phyloP scores from a whole-genome alignment of 2,113 vertebrate species.

The Pantherophis guttatus region DNA sequence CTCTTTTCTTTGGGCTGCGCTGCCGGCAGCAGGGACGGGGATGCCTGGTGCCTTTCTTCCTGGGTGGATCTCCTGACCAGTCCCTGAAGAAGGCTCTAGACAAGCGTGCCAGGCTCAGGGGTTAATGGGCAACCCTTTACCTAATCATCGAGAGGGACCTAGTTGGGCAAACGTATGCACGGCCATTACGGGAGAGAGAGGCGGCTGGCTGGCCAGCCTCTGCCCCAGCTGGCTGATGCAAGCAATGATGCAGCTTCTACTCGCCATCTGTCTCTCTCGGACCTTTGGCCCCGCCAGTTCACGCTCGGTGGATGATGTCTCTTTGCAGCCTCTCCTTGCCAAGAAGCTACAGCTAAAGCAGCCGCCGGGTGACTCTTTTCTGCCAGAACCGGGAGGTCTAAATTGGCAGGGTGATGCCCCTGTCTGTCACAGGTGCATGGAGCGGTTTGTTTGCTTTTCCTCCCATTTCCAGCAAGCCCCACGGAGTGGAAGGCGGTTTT shows the following conservation, averaged over 20 bases:
- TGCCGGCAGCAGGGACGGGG: neutral
- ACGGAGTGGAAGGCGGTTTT: neutral
- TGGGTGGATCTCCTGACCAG: neutral
- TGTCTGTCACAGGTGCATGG: neutral
- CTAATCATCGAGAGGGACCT: neutral
- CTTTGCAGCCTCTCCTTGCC: neutral
- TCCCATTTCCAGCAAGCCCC: neutral
- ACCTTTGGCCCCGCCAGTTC: neutral
- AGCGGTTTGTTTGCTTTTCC: neutral
- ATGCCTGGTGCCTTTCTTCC: neutral
- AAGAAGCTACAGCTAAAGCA: neutral
- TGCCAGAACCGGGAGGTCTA: neutral
- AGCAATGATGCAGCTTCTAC: neutral
- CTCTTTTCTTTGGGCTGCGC: neutral
- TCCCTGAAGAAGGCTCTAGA: neutral
- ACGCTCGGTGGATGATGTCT: neutral
- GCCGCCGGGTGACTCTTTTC: neutral
- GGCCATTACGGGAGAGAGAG: neutral
- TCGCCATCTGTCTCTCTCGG: neutral
- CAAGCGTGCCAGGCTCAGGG: neutral
- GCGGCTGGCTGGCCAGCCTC: neutral
- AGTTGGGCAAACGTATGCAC: neutral
- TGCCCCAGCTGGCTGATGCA: neutral
- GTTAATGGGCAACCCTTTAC: neutral
- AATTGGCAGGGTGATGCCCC: conserved; percentile 13